phyloP scores from a whole-genome alignment of 2,113 vertebrate species.

The Syrrhaptes paradoxus region DNA sequence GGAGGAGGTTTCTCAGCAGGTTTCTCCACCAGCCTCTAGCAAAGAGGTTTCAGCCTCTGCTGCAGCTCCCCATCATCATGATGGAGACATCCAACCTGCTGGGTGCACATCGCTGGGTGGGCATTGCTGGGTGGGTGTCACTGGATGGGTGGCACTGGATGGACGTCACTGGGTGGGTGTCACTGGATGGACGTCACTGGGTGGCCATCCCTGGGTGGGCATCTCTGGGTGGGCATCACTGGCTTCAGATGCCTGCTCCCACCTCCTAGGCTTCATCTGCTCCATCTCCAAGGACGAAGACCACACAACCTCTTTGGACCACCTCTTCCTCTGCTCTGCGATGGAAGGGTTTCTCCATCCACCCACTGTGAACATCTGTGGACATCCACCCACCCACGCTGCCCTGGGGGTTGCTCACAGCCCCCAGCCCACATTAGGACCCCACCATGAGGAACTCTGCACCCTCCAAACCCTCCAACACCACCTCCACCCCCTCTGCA shows the following conservation, averaged over 20 bases:
- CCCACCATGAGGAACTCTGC: neutral
- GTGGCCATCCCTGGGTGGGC: neutral
- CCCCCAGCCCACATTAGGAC: neutral
- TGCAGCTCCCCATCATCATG: neutral
- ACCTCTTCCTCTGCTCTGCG: neutral
- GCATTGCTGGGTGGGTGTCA: neutral
- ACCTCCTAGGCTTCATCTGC: neutral
- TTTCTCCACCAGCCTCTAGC: neutral
- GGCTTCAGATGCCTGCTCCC: neutral
- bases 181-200: neutral
- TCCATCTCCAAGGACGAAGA: neutral
- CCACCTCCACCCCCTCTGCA: neutral
- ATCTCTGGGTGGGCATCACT: neutral
- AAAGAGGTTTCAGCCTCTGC: neutral
- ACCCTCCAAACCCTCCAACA: neutral
- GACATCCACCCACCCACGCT: neutral
- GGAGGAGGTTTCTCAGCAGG: neutral
- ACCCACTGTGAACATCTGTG: fast-evolving
- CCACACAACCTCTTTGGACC: too few species aligned
- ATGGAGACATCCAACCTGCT: neutral
- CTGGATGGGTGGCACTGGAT: neutral
- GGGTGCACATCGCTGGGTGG: too few species aligned
- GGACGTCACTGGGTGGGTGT: neutral
- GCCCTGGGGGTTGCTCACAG: neutral
- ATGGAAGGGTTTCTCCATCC: neutral